These are phyloP conservation scores for Dryobotodes eremita DNA, from an alignment of 2,888 invertebrate species.

Conservation along the genomic window DNA sequence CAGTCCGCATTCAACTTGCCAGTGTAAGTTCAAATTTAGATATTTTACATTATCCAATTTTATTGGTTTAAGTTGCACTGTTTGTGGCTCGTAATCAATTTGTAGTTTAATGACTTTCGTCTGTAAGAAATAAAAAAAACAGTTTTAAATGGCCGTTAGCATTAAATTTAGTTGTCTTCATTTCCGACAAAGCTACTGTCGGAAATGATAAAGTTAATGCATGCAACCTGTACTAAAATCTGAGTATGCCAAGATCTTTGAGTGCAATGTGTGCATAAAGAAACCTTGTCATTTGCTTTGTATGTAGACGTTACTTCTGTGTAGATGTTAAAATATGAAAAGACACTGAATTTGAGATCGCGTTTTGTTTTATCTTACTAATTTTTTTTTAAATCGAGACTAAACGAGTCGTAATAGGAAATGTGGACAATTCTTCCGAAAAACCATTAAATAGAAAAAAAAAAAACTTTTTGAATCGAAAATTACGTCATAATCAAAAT, in stretches of 20 bases:
- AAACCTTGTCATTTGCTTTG: too few species aligned
- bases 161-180: neutral
- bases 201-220: too few species aligned
- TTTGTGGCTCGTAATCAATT: neutral
- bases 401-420: too few species aligned
- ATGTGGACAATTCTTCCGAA: neutral
- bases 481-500: neutral
- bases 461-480: neutral
- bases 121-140: neutral
- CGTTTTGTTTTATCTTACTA: too few species aligned
- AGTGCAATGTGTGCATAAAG: too few species aligned
- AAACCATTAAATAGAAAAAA: neutral
- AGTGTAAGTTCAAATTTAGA: constrained; percentile 89
- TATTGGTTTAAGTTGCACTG: neutral
- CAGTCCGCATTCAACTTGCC: constrained; percentile 98
- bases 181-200: neutral
- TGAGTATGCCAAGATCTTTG: too few species aligned
- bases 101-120: neutral
- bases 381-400: too few species aligned
- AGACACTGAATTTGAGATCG: too few species aligned
- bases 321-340: too few species aligned
- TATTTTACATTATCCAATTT: neutral
- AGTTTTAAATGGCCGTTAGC: neutral
- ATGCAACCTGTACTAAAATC: too few species aligned
- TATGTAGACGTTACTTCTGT: too few species aligned